Conservation (phyloP, 2,888 invertebrate genomes). For the Drosophila parthenogenetica region DNA sequence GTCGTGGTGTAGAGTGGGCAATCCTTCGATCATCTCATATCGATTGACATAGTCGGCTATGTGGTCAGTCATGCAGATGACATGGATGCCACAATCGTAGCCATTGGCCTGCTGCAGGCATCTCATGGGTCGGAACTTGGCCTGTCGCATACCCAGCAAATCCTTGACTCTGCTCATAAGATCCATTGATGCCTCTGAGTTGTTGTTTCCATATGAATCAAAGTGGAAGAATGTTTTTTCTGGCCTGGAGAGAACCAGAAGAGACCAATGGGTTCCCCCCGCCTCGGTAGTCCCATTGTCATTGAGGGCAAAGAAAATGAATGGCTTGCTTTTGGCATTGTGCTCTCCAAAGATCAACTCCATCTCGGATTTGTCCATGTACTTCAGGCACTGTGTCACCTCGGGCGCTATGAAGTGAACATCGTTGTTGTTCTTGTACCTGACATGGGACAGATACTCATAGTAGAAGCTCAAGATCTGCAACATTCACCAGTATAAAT, state of each 20-base stretch:
- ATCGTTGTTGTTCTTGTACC: slow-evolving; percentile 87
- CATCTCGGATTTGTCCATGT: slow-evolving; percentile 90
- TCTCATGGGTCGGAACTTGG: slow-evolving; percentile 86
- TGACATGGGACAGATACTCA: slow-evolving; percentile 92
- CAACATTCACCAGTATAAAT: slow-evolving; percentile 46
- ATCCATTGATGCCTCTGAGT: slow-evolving; percentile 88
- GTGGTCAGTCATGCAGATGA: slow-evolving; percentile 92
- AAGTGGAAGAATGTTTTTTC: slow-evolving; percentile 92
- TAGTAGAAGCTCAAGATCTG: slow-evolving; percentile 93
- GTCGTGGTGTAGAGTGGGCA: slow-evolving; percentile 85
- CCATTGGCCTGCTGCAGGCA: slow-evolving; percentile 93
- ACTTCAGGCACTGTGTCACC: slow-evolving; percentile 94
- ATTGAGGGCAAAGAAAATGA: slow-evolving; percentile 95
- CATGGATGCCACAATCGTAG: slow-evolving; percentile 97
- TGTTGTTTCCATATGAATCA: slow-evolving; percentile 91
- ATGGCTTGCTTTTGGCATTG: slow-evolving; percentile 88
- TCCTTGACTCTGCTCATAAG: slow-evolving; percentile 87
- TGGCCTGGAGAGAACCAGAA: slow-evolving; percentile 91
- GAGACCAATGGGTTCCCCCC: slow-evolving; percentile 97
- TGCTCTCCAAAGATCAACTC: slow-evolving; percentile 90
- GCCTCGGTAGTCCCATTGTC: slow-evolving; percentile 90
- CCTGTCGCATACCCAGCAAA: slow-evolving; percentile 80
- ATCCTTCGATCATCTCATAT: slow-evolving; percentile 81
- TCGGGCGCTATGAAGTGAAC: slow-evolving; percentile 92
- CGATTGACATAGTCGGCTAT: slow-evolving; percentile 84